Evolutionary conservation across 2,888 invertebrate species (phyloP).

Genomic region (Drosophila demipolita): DNA sequence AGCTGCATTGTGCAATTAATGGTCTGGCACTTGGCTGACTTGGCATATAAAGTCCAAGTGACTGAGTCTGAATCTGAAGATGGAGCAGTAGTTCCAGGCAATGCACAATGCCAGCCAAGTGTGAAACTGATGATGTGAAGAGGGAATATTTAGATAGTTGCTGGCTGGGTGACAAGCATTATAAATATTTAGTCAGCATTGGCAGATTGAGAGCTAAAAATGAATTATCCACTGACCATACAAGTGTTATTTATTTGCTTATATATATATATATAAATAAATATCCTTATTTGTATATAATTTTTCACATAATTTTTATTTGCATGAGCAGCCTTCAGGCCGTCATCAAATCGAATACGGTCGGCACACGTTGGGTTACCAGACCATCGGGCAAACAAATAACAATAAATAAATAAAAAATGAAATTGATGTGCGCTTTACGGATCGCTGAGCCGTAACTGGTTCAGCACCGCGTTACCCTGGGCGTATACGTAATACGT

Average conservation of each 20-base stretch:
- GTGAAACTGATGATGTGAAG: conserved; percentile 14
- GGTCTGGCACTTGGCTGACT: conserved; percentile 71
- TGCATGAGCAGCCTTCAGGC: conserved; percentile 63
- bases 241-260: conserved; percentile 42
- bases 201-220: conserved; percentile 36
- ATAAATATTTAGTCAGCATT: conserved; percentile 53
- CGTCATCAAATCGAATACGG: conserved; percentile 17
- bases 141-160: background rate
- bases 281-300: conserved; percentile 55
- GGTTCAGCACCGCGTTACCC: conserved; percentile 7
- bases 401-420: conserved; percentile 15
- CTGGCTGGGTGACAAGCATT: conserved; percentile 11
- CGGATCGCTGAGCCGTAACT: conserved; percentile 34
- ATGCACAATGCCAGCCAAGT: conserved; percentile 36
- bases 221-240: conserved; percentile 65
- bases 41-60: conserved; percentile 56
- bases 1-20: conserved; percentile 64
- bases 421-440: conserved; percentile 60
- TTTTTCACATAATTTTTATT: conserved; percentile 61
- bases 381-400: conserved; percentile 39
- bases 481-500: conserved; percentile 48
- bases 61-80: conserved; percentile 37
- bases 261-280: conserved; percentile 9
- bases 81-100: conserved; percentile 21
- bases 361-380: conserved; percentile 8